phyloP scores from a whole-genome alignment of 2,888 invertebrate species.

The Apamea epomidion region DNA sequence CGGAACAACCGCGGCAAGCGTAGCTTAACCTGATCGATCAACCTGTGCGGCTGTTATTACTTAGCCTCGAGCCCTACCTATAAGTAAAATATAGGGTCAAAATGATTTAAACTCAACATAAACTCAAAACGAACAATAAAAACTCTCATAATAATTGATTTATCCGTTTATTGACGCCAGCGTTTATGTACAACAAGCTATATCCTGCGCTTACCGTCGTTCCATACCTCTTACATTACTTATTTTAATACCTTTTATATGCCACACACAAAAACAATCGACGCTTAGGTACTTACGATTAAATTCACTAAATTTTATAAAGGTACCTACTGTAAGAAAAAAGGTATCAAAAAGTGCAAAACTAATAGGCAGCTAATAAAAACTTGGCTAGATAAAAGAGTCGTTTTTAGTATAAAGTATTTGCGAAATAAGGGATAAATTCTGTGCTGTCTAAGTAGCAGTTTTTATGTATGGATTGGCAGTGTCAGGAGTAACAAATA shows the following conservation, averaged over 20 bases:
- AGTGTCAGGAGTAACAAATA: slow-evolving; percentile 44
- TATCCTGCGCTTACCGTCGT: slow-evolving; percentile 54
- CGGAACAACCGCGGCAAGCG: too few species aligned
- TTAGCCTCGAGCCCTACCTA: not conserved
- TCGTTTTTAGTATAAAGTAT: slow-evolving; percentile 12
- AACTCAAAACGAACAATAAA: slow-evolving; percentile 51
- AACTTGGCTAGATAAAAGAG: slow-evolving; percentile 11
- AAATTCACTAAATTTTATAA: slow-evolving; percentile 56
- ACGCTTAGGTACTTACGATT: slow-evolving; percentile 51
- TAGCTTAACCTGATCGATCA: too few species aligned
- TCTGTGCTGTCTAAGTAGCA: slow-evolving; percentile 13
- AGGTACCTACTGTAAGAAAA: slow-evolving; percentile 45
- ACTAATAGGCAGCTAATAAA: slow-evolving; percentile 29
- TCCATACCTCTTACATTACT: slow-evolving; percentile 46
- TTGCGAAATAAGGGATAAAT: slow-evolving; percentile 21
- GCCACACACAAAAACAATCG: slow-evolving; percentile 61
- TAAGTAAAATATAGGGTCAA: not conserved
- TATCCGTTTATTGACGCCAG: slow-evolving; percentile 82
- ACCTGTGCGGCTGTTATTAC: too few species aligned
- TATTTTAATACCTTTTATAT: slow-evolving; percentile 62
- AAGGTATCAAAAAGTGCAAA: slow-evolving; percentile 50
- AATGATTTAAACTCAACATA: not conserved
- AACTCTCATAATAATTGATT: slow-evolving; percentile 66
- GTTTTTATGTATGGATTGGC: slow-evolving; percentile 32
- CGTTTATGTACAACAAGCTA: slow-evolving; percentile 79